Evolutionary conservation across 2,888 invertebrate genomes (phyloP).

Genomic region (Heliconius aoede): DNA sequence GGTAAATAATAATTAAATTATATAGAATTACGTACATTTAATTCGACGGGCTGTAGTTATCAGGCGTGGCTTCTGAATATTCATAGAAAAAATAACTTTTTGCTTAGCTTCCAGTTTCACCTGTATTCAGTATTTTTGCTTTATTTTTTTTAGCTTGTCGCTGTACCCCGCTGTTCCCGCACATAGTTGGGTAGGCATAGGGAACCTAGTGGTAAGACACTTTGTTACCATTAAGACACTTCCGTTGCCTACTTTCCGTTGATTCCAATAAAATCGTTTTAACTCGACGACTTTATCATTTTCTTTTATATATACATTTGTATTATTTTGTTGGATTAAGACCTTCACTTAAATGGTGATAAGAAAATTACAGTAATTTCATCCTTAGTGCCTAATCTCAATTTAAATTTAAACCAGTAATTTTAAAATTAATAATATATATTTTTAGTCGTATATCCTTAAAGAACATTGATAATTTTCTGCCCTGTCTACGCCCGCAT

Average conservation of each 20-base stretch:
- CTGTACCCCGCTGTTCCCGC: too few relatives aligned
- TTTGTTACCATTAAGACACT: too few relatives aligned
- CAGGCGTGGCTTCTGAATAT: background rate
- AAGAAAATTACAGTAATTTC: constrained; percentile 6
- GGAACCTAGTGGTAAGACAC: too few relatives aligned
- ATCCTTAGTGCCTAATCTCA: background rate
- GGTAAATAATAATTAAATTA: constrained; percentile 7
- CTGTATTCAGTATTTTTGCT: background rate
- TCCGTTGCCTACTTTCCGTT: too few relatives aligned
- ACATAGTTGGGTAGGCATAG: too few relatives aligned
- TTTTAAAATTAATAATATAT: constrained; percentile 19
- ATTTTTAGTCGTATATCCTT: too few relatives aligned
- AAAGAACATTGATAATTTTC: too few relatives aligned
- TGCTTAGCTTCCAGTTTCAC: background rate
- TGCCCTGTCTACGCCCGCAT: too few relatives aligned
- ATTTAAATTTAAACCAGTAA: background rate
- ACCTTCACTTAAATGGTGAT: constrained; percentile 2
- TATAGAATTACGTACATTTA: background rate
- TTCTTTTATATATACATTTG: background rate
- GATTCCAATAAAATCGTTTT: too few relatives aligned
- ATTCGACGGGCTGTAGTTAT: constrained; percentile 8
- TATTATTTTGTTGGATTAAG: background rate
- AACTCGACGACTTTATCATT: background rate
- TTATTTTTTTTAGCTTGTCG: too few relatives aligned
- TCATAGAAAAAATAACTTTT: background rate